Base-by-base conservation (phyloP, 2,797 vertebrate species). In the Sebastes minor region DNA sequence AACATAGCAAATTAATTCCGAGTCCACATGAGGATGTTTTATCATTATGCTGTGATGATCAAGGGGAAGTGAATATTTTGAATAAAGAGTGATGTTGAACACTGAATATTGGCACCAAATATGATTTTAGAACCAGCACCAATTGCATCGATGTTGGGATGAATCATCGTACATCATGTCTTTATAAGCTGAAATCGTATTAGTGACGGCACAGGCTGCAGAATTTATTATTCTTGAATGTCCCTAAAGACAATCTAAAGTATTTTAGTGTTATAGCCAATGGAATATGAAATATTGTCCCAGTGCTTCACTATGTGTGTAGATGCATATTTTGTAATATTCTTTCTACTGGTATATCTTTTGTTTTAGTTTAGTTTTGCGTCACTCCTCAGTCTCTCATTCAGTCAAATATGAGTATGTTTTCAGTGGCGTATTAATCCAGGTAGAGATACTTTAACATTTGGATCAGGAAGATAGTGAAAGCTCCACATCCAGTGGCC, bases 221-320 rank as follows among this genome's bases (percentile, higher is more conserved):
- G 20, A 56, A 46, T 32, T 0, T 25, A 61, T 62, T 49, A 49
- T 30, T 52, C n/a, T 53, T 20, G 63, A 35, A 74, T 46, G 38
- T 69, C 62, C 32, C 61, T 32, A 27, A 85, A 71, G 38, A 16
- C 35, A 62, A 62, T n/a, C 49, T 59, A 10, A 74, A 74, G 27
- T 53, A 42, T 68, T 68, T 76, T 22, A 22, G 2, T 63, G n/a
- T 28, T 22, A 28, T 55, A 32, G 25, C 10, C 18, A 35, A 28
- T 14, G 33, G 10, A 46, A n/a, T 55, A 60, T 63, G 16, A 71
- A 23, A 66, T 61, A 49, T 20, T 16, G 52, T 23, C 25, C 16
- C 3, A 67, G 10, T 59, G 59, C n/a, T 32, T 46, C 16, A 53
- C 14, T 23, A 2, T 57, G 53, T 18, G 35, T 35, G 8, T 46